Evolutionary conservation across 2,113 vertebrate genomes (phyloP).

Genomic region (Romanogobio albipinnatus): DNA sequence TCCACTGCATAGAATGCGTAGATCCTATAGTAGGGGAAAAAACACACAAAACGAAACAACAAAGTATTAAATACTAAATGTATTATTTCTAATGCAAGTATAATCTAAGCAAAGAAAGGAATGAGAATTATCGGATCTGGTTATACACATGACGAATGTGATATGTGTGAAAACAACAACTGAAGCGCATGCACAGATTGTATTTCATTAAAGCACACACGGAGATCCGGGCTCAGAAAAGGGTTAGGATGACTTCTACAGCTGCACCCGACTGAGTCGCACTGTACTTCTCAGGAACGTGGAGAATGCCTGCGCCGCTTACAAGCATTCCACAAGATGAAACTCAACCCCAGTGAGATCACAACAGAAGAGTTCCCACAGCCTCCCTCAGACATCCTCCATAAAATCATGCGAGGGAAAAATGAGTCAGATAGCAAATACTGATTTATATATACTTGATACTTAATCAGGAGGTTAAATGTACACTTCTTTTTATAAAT

Average conservation of each 20-base stretch:
- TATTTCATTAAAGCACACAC: constrained; percentile 22
- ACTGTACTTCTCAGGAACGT: constrained; percentile 63
- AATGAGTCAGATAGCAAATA: not conserved
- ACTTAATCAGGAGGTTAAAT: not conserved
- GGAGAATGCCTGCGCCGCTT: constrained; percentile 66
- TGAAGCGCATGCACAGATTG: constrained; percentile 25
- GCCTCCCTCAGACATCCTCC: constrained; percentile 61
- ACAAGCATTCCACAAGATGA: constrained; percentile 70
- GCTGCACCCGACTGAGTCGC: constrained; percentile 44
- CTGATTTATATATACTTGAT: not conserved
- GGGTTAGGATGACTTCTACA: constrained; percentile 49
- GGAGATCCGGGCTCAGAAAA: constrained; percentile 39
- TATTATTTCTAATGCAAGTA: not conserved
- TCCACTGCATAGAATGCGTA: constrained; percentile 93
- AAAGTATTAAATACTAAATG: not conserved
- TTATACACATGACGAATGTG: not conserved
- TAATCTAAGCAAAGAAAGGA: not conserved
- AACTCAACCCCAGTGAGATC: constrained; percentile 73
- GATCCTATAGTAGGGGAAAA: constrained; percentile 72
- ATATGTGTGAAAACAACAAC: constrained; percentile 26
- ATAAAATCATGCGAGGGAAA: constrained; percentile 46
- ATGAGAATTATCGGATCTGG: not conserved
- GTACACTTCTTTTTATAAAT: not conserved
- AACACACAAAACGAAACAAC: constrained; percentile 28
- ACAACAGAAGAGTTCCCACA: constrained; percentile 78